phyloP scores from a whole-genome alignment of 1,140 invertebrate genomes.

The Bradysia coprophila region DNA sequence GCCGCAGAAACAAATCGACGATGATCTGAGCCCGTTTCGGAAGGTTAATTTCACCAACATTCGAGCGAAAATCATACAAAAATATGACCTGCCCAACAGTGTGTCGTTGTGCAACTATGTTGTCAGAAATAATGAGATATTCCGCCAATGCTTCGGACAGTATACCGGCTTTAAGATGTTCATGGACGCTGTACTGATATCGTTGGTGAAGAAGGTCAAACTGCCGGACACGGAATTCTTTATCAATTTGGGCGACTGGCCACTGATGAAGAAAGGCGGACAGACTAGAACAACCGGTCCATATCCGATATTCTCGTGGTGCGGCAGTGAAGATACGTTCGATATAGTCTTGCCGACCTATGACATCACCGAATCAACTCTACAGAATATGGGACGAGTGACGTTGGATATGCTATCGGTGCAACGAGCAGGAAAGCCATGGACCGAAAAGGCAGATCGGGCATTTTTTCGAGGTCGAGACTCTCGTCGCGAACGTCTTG shows the following conservation, averaged over 20 bases:
- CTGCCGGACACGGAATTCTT: constrained; percentile 83
- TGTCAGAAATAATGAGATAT: constrained; percentile 69
- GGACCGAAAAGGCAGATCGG: constrained; percentile 55
- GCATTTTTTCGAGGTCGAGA: constrained; percentile 88
- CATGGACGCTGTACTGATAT: constrained; percentile 73
- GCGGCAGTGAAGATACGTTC: constrained; percentile 61
- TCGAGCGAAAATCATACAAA: constrained; percentile 35
- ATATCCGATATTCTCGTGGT: constrained; percentile 92
- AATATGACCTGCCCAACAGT: constrained; percentile 47
- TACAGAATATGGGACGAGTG: constrained; percentile 84
- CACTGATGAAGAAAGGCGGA: constrained; percentile 38
- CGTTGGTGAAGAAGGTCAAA: constrained; percentile 59
- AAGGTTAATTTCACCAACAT: constrained; percentile 51
- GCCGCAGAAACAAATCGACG: constrained; percentile 47
- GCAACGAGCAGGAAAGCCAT: constrained; percentile 38
- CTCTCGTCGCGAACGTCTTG: constrained; percentile 61
- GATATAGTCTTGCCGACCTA: constrained; percentile 94
- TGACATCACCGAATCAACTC: constrained; percentile 77
- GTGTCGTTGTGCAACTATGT: constrained; percentile 84
- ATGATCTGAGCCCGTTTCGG: constrained; percentile 52
- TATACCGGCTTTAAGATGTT: constrained; percentile 96
- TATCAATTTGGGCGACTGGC: constrained; percentile 92
- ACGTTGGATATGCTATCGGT: constrained; percentile 78
- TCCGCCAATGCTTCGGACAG: constrained; percentile 79
- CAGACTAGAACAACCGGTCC: constrained; percentile 23